Base-by-base conservation (phyloP, 2,113 vertebrate species). In the Phyllostomus discolor region DNA sequence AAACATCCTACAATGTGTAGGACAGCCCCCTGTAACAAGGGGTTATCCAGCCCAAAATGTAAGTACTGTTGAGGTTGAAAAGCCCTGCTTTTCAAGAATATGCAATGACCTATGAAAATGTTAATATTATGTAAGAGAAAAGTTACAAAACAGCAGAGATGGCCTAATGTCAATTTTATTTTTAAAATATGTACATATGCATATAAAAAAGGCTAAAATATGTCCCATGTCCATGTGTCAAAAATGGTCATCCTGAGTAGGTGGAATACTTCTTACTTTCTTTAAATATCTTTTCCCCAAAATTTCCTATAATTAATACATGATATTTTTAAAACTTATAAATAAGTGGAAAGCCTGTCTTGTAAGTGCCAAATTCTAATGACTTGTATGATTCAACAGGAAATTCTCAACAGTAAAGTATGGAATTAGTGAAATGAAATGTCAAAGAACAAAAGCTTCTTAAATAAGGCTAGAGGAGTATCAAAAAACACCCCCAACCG, bases 391-490 rank as follows among this genome's bases (percentile, higher is more conserved):
- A 95, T 89, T 96, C 67, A 90, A 94, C 16, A 90, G 64, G 80
- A 93, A 78, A 87, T 87, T 95, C 83, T 67, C 38, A 91, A 79
- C 28, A 83, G 31, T 91, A 43, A 86, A 94, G 69, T 64, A 87
- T n/a, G 69, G 69, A 89, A 87, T 64, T 59, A 79, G 43, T 83
- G 17, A 94, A 78, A 95, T 83, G 17, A 94, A 78, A 95, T 66
- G 57, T 75, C 59, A 72, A 95, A 93, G 35, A 78, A 90, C 19
- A 96, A 95, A 94, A 85, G 33, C 54, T 92, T 59, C 54, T 86
- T 59, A 73, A 87, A 67, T 17, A 96, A 35, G 89, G 50, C 17
- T 69, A 67, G 3, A 73, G 33, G 11, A 54, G 9, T 20, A 69
- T 9, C 24, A 52, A 85, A 69, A 72, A 62, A 28, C 10, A 28